phyloP scores from a whole-genome alignment of 2,113 vertebrate species.

The Engystomops pustulosus region DNA sequence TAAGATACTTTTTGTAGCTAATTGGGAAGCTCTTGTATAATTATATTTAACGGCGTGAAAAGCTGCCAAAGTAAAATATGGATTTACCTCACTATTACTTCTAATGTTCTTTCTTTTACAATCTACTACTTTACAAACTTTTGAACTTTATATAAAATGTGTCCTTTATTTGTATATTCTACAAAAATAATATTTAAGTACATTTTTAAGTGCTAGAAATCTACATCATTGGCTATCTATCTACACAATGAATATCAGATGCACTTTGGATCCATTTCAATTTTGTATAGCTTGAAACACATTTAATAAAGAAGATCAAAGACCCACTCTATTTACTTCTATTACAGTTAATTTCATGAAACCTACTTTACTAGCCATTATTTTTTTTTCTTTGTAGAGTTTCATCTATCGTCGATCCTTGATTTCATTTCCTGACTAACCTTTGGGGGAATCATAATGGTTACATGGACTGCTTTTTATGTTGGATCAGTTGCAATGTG shows the following conservation, averaged over 20 bases:
- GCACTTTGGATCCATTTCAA: conserved; percentile 47
- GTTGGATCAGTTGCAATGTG: neutral
- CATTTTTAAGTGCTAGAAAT: too few species aligned
- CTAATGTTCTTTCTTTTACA: too few species aligned
- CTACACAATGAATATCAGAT: conserved; percentile 15
- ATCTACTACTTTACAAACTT: too few species aligned
- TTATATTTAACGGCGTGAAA: too few species aligned
- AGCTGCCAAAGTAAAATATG: too few species aligned
- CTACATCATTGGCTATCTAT: too few species aligned
- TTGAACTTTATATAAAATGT: too few species aligned
- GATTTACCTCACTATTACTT: too few species aligned
- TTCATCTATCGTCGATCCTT: conserved; percentile 27
- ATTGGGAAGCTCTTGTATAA: too few species aligned
- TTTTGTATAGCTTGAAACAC: conserved; percentile 40
- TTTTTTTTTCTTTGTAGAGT: conserved; percentile 20
- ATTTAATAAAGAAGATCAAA: conserved; percentile 56
- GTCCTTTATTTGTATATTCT: too few species aligned
- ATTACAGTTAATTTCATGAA: conserved; percentile 52
- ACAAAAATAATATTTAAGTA: too few species aligned
- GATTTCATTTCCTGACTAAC: conserved; percentile 35
- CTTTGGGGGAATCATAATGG: conserved; percentile 5
- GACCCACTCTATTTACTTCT: conserved; percentile 28
- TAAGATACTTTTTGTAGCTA: too few species aligned
- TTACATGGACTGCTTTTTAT: neutral
- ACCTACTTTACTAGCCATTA: conserved; percentile 44